Conservation (phyloP, 2,797 vertebrate species). For the Erpetoichthys calabaricus region DNA sequence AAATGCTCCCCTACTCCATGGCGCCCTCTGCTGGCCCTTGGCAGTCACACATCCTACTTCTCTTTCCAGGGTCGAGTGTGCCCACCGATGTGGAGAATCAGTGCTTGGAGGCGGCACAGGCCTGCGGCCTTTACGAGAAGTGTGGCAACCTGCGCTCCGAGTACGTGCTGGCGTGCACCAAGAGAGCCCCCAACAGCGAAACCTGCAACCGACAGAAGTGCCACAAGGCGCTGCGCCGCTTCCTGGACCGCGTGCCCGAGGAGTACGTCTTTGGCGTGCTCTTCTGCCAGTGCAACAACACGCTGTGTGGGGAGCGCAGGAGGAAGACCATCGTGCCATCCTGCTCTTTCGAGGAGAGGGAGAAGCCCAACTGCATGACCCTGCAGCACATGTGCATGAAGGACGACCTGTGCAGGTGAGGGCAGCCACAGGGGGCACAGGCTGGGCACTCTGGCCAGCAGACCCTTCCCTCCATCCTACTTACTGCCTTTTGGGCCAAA, state of each 20-base stretch:
- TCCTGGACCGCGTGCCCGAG: conserved; percentile 74
- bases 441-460: neutral
- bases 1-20: conserved; percentile 15
- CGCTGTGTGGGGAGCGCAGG: conserved; percentile 72
- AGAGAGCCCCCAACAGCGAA: conserved; percentile 25
- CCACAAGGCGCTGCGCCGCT: conserved; percentile 61
- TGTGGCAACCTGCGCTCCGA: conserved; percentile 73
- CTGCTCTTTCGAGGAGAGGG: conserved; percentile 68
- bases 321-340: conserved; percentile 83
- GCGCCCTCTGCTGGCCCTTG: neutral
- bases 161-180: conserved; percentile 72
- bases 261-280: conserved; percentile 73
- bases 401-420: conserved; percentile 81
- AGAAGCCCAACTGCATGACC: conserved; percentile 69
- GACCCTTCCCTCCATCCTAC: too few species aligned
- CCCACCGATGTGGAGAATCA: conserved; percentile 55
- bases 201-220: conserved; percentile 71
- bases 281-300: conserved; percentile 76
- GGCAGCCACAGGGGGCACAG: neutral
- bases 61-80: conserved; percentile 37
- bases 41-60: neutral
- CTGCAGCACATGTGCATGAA: conserved; percentile 61
- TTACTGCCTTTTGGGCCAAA: too few species aligned
- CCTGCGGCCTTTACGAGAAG: conserved; percentile 73
- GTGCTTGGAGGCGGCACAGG: conserved; percentile 72